Conservation (phyloP, 2,888 invertebrate genomes). For the Nymphalis polychloros region DNA sequence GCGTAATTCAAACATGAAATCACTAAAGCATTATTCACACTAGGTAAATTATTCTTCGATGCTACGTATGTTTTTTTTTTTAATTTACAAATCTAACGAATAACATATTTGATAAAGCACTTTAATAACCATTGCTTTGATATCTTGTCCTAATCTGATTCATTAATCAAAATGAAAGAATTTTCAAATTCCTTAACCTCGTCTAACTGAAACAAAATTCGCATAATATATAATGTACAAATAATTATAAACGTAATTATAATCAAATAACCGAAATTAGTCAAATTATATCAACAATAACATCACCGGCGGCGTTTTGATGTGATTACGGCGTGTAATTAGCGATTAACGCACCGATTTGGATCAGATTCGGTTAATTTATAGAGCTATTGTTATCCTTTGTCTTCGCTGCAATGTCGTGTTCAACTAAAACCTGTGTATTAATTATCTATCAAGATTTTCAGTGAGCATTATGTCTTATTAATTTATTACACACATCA, state of each 20-base stretch:
- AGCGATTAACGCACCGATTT: constrained; percentile 30
- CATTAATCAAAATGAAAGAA: too few relatives aligned
- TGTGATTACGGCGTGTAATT: constrained; percentile 33
- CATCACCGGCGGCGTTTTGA: constrained; percentile 8
- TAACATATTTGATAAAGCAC: too few relatives aligned
- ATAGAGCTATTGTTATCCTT: constrained; percentile 27
- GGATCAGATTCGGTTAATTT: constrained; percentile 34
- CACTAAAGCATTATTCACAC: too few relatives aligned
- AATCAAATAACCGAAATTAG: constrained; percentile 1
- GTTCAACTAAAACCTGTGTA: constrained; percentile 12
- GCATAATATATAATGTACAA: neutral
- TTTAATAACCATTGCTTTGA: too few relatives aligned
- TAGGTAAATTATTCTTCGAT: too few relatives aligned
- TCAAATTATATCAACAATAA: neutral
- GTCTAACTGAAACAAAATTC: neutral
- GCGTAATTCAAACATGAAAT: too few relatives aligned
- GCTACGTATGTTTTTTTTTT: too few relatives aligned
- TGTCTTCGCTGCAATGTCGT: constrained; percentile 23
- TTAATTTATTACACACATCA: too few relatives aligned
- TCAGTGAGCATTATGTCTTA: neutral
- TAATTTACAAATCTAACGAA: too few relatives aligned
- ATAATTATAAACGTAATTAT: neutral
- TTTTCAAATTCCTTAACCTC: too few relatives aligned
- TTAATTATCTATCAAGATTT: constrained; percentile 17
- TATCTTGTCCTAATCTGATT: too few relatives aligned